Evolutionary conservation across 2,888 invertebrate species (phyloP).

Genomic region (Belgica antarctica): DNA sequence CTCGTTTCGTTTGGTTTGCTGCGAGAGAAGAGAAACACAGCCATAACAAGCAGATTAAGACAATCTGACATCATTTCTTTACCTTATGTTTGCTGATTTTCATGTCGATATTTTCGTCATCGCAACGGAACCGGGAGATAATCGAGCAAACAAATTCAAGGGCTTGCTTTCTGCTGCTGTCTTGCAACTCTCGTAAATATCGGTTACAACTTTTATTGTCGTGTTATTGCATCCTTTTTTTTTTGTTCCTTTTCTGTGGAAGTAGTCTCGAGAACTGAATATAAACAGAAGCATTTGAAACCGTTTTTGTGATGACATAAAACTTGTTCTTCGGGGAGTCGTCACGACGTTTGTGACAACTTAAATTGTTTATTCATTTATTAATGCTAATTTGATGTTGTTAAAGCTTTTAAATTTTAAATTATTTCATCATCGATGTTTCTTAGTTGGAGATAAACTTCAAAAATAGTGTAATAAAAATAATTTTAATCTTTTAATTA

Average conservation of each 20-base stretch:
- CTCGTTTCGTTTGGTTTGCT: neutral
- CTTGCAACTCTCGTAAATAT: neutral
- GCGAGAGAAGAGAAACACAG: constrained; percentile 9
- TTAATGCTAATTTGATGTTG: too few relatives aligned
- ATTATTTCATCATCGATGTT: too few relatives aligned
- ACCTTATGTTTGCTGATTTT: constrained; percentile 15
- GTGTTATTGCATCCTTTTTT: constrained; percentile 1
- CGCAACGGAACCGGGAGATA: neutral
- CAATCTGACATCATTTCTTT: constrained; percentile 19
- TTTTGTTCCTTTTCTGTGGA: neutral
- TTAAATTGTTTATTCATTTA: too few relatives aligned
- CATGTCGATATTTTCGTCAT: neutral
- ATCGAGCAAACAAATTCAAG: neutral
- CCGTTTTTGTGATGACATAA: constrained; percentile 11
- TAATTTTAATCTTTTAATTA: too few relatives aligned
- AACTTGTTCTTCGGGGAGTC: too few relatives aligned
- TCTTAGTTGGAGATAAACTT: too few relatives aligned
- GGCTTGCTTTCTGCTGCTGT: neutral
- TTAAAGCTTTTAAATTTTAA: too few relatives aligned
- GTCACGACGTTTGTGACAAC: too few relatives aligned
- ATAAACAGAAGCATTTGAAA: neutral
- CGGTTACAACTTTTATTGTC: neutral
- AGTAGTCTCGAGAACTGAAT: neutral
- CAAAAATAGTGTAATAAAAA: too few relatives aligned
- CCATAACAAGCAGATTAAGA: constrained; percentile 22